Base-by-base conservation (phyloP, 1,140 invertebrate species). In the Aphidius ervi region DNA sequence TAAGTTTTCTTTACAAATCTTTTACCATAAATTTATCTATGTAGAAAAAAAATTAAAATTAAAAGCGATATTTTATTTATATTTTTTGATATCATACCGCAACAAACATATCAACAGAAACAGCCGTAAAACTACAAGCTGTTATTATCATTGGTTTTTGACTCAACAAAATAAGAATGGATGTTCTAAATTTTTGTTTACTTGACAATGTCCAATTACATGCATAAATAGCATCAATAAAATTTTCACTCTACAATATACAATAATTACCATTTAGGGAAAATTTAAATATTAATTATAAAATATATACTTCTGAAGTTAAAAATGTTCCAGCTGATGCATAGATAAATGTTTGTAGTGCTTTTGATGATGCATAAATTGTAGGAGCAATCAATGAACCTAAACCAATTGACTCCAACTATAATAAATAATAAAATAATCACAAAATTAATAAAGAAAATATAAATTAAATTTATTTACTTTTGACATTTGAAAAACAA, bases 51-150 rank as follows among this genome's bases (percentile, higher is more conserved):
- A n/a, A n/a, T n/a, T n/a, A n/a, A n/a, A n/a, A n/a, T n/a, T n/a
- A n/a, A n/a, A n/a, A n/a, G n/a, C n/a, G n/a, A n/a, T n/a, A n/a
- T n/a, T n/a, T n/a, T n/a, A n/a, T n/a, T n/a, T n/a, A n/a, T n/a
- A n/a, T n/a, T n/a, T n/a, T n/a, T n/a, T n/a, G n/a, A n/a, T n/a
- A n/a, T n/a, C n/a, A n/a, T n/a, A n/a, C n/a, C n/a, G n/a, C n/a
- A n/a, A 62, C 31, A 53, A 71, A 71, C 45, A 68, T 58, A 40
- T 68, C 64, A 46, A 70, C 41, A 6, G 67, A 65, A 31, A 72
- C 58, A 4, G 49, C 39, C 50, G 68, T 65, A 53, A 67, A 66
- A 6, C 59, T 58, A 40, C 63, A 64, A 1, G 64, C 68, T 52
- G 52, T 66, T 23, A 72, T 23, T 6, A 53, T 49, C 6, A 72